A percentile compares a stretch with the other conserved stretches of the same genome.
Conservation (phyloP, 1,140 invertebrate genomes). For the Eciton burchellii region DNA sequence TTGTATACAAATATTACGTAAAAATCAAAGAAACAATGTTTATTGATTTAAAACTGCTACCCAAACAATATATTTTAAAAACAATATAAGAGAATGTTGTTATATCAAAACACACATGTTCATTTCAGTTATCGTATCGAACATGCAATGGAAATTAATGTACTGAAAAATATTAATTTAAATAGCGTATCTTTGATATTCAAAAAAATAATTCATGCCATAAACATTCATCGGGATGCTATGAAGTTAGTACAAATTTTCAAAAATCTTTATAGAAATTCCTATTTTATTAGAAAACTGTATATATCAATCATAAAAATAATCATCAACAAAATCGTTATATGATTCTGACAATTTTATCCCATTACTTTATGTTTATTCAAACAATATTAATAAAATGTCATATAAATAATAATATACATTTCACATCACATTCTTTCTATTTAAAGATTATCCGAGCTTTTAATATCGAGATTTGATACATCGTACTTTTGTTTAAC, state of each 20-base stretch:
- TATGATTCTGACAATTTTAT: no score
- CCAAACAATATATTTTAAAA: neutral
- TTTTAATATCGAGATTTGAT: neutral
- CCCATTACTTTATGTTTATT: no score
- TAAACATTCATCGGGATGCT: conserved; percentile 30
- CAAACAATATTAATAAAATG: no score
- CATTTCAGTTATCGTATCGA: conserved; percentile 39
- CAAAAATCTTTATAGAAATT: no score
- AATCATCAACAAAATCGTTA: no score
- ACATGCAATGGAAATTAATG: neutral
- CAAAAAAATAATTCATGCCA: neutral
- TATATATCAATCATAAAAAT: no score
- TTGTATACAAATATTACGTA: no score
- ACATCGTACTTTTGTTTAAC: neutral
- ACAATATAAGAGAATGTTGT: neutral
- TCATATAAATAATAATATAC: no score
- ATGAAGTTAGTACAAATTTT: conserved; percentile 16
- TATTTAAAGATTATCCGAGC: conserved; percentile 5
- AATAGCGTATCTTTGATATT: neutral
- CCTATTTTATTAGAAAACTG: neutral
- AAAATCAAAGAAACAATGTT: neutral
- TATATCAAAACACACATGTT: neutral
- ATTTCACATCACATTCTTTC: neutral
- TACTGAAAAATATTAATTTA: neutral
- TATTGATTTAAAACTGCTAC: no score